Evolutionary conservation across 2,888 invertebrate species (phyloP).

Genomic region (Oxycera nigricornis): DNA sequence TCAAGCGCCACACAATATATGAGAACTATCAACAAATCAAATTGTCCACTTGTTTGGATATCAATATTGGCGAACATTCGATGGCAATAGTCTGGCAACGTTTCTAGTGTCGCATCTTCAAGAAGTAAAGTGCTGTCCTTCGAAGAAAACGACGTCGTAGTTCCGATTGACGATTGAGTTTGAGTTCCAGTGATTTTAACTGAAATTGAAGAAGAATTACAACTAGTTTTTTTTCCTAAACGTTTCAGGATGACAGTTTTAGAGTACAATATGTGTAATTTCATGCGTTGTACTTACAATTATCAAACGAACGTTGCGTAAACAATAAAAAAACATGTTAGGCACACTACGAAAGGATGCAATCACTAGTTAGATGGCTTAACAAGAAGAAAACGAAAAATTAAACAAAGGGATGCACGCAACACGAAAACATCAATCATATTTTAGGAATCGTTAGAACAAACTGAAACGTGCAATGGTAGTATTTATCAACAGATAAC

Average conservation of each 20-base stretch:
- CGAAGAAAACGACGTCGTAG: constrained; percentile 1
- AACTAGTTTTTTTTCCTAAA: neutral
- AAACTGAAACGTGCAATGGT: neutral
- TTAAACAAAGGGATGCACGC: neutral
- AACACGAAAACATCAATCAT: neutral
- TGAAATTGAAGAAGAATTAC: constrained; percentile 38
- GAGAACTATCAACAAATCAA: constrained; percentile 54
- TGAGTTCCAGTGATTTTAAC: neutral
- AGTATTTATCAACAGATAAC: too few species aligned
- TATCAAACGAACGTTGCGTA: neutral
- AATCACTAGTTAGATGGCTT: neutral
- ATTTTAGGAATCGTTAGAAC: neutral
- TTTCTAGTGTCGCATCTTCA: constrained; percentile 54
- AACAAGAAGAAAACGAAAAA: neutral
- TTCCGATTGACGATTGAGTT: neutral
- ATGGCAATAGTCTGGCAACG: constrained; percentile 54
- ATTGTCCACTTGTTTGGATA: constrained; percentile 45
- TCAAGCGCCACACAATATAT: constrained; percentile 57
- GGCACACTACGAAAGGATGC: neutral
- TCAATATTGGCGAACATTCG: constrained; percentile 49
- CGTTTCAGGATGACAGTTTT: neutral
- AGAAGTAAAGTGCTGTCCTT: constrained; percentile 47
- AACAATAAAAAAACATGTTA: neutral
- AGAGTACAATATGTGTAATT: neutral
- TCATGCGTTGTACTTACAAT: constrained; percentile 23